phyloP scores from a whole-genome alignment of 1,140 invertebrate species.

The Leptonema lineaticorne region DNA sequence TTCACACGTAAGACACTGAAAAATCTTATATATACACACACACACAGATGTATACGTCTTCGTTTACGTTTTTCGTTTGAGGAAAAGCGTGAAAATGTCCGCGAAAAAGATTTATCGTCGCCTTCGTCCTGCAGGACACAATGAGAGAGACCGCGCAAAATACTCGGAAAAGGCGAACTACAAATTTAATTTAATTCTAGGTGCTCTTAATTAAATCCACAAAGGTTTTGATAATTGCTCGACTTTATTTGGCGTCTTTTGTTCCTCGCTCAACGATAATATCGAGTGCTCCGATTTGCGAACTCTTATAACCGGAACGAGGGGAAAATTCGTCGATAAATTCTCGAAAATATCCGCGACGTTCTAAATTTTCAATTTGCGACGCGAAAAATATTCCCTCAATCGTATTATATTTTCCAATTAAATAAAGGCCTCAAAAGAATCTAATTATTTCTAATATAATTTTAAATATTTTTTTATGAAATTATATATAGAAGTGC shows the following conservation, averaged over 20 bases:
- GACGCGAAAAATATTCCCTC: too few relatives aligned
- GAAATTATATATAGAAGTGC: too few relatives aligned
- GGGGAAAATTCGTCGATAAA: not conserved
- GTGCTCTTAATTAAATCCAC: constrained; percentile 28
- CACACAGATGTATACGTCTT: not conserved
- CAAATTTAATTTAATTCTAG: constrained; percentile 32
- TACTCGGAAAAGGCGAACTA: not conserved
- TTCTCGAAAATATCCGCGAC: too few relatives aligned
- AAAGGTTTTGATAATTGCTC: constrained; percentile 28
- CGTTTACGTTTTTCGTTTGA: not conserved
- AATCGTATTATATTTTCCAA: too few relatives aligned
- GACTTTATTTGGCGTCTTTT: constrained; percentile 23
- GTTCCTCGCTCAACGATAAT: not conserved
- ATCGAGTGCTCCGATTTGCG: not conserved
- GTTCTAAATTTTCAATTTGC: too few relatives aligned
- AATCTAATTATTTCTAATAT: too few relatives aligned
- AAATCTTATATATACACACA: not conserved
- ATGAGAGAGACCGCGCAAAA: constrained; percentile 2
- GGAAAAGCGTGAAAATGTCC: constrained; percentile 8
- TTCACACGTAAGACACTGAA: not conserved
- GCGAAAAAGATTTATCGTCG: constrained; percentile 23
- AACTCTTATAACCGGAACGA: not conserved
- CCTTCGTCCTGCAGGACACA: constrained; percentile 8
- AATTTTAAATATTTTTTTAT: too few relatives aligned
- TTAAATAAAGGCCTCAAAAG: too few relatives aligned